Percentiles rank a stretch among this genome's conserved stretches.
Evolutionary conservation across 1,140 invertebrate species (phyloP).

Genomic region (Ceratosolen fusciceps): DNA sequence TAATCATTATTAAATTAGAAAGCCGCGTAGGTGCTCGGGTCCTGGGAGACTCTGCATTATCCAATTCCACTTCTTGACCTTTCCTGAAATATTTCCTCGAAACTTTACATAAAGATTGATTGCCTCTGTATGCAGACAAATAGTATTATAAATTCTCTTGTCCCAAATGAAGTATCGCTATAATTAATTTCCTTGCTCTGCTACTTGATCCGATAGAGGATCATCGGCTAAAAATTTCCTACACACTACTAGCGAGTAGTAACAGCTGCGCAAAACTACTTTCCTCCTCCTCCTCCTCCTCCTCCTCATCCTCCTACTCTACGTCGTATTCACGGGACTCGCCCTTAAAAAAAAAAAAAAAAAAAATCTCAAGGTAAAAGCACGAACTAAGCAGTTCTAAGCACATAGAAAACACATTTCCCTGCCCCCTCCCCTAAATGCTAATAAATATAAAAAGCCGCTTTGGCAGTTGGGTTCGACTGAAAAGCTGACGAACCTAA

Average conservation of each 20-base stretch:
- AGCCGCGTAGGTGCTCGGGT: neutral
- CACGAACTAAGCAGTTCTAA: too few species aligned
- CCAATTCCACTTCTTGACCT: neutral
- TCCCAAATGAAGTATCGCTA: neutral
- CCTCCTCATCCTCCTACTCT: too few species aligned
- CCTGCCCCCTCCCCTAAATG: neutral
- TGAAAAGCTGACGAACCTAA: too few species aligned
- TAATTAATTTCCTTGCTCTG: neutral
- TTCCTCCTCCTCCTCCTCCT: too few species aligned
- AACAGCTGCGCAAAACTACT: too few species aligned
- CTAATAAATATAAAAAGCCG: neutral
- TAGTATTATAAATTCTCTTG: neutral
- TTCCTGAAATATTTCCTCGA: neutral
- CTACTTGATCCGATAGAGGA: neutral
- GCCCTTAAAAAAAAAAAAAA: too few species aligned
- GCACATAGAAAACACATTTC: too few species aligned
- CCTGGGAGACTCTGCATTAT: neutral
- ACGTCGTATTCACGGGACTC: too few species aligned
- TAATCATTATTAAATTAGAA: neutral
- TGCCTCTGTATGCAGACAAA: neutral
- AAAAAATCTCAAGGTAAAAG: too few species aligned
- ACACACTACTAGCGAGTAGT: too few species aligned
- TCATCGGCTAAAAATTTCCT: too few species aligned
- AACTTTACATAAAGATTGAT: neutral
- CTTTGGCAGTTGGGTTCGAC: too few species aligned